A percentile compares a stretch with the other conserved stretches of the same genome.
Conservation (phyloP, 2,113 vertebrate genomes). For the Lagopus leucura region DNA sequence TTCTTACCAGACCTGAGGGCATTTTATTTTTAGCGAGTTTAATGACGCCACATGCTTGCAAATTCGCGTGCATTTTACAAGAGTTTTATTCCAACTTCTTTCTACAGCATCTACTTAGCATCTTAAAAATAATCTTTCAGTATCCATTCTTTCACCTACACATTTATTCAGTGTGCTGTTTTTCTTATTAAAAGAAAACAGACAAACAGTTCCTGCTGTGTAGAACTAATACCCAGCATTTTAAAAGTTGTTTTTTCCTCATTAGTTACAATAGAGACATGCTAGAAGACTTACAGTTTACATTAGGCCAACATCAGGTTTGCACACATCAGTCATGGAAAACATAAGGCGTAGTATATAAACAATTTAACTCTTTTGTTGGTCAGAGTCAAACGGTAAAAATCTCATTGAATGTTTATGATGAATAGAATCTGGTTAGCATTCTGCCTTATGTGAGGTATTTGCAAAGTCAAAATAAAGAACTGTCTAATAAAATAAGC, state of each 20-base stretch:
- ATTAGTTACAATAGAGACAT: background rate
- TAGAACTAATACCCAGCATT: background rate
- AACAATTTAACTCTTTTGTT: background rate
- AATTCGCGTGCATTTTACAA: constrained; percentile 47
- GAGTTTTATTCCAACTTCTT: constrained; percentile 2
- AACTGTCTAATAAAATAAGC: background rate
- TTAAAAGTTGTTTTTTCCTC: background rate
- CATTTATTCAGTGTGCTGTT: background rate
- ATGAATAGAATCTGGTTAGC: background rate
- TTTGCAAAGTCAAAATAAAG: background rate
- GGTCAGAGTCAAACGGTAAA: background rate
- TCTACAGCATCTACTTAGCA: constrained; percentile 9
- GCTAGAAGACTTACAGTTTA: background rate
- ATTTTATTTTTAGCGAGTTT: constrained; percentile 53
- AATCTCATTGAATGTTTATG: background rate
- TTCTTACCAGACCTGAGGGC: constrained; percentile 43
- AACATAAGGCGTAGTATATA: background rate
- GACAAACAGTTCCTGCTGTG: background rate
- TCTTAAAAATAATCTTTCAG: background rate
- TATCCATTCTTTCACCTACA: background rate
- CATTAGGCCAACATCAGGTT: background rate
- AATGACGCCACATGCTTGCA: constrained; percentile 43
- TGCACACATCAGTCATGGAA: background rate
- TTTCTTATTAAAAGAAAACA: background rate
- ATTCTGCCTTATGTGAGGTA: background rate